These are phyloP conservation scores for Cyclophora punctaria DNA, from an alignment of 2,888 invertebrate genomes.

Conservation along the genomic window DNA sequence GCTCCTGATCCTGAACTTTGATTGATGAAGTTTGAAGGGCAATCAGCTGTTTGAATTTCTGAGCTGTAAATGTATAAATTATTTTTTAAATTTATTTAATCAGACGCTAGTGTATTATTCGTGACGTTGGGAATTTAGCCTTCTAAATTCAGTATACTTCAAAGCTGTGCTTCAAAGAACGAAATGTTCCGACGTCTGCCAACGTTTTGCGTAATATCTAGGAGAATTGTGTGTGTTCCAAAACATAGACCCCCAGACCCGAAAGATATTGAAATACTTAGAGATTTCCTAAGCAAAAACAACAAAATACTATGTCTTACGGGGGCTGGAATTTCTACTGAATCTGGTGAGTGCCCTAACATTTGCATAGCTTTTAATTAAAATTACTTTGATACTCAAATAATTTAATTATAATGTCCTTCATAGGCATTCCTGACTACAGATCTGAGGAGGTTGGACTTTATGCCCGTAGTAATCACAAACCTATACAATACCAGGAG, in stretches of 20 bases:
- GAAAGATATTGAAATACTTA: constrained; percentile 74
- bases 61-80: too few species aligned
- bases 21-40: too few species aligned
- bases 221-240: constrained; percentile 77
- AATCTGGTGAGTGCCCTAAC: constrained; percentile 78
- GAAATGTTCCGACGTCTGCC: constrained; percentile 29
- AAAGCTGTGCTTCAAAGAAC: too few species aligned
- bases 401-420: not conserved
- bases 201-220: constrained; percentile 16
- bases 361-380: not conserved
- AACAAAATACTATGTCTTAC: constrained; percentile 83
- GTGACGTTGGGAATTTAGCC: too few species aligned
- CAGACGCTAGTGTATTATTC: too few species aligned
- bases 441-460: constrained; percentile 93
- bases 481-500: constrained; percentile 90
- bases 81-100: too few species aligned
- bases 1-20: too few species aligned
- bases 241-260: constrained; percentile 79
- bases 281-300: constrained; percentile 74
- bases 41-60: too few species aligned
- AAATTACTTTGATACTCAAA: too few species aligned
- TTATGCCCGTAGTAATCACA: constrained; percentile 88
- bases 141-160: too few species aligned
- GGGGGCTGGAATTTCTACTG: constrained; percentile 97
- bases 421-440: constrained; percentile 92